A percentile compares a stretch with the other conserved stretches of the same genome.
These are phyloP conservation scores for Calameuta idolon DNA, from an alignment of 2,888 invertebrate genomes.

Conservation along the genomic window DNA sequence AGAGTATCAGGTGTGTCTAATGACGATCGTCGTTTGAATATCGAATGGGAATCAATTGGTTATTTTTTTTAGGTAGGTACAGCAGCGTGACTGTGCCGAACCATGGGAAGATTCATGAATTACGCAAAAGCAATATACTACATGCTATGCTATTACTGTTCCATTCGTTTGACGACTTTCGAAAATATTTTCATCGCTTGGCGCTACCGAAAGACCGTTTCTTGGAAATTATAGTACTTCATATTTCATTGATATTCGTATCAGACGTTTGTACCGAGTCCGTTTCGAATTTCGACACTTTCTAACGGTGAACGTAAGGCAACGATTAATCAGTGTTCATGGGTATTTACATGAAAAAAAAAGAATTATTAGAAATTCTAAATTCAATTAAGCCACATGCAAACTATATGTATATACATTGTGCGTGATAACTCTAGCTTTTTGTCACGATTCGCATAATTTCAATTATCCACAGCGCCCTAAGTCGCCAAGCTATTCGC, in stretches of 20 bases:
- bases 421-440: conserved; percentile 52
- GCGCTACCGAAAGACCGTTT: too few species aligned
- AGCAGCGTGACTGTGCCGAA: too few species aligned
- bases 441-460: conserved; percentile 55
- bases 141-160: too few species aligned
- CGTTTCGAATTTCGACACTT: too few species aligned
- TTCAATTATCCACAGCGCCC: conserved; percentile 57
- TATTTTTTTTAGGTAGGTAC: conserved; percentile 23
- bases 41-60: conserved; percentile 58
- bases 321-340: not conserved
- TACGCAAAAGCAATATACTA: too few species aligned
- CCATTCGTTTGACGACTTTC: too few species aligned
- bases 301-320: too few species aligned
- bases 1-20: conserved; percentile 43
- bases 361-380: conserved; percentile 42
- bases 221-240: too few species aligned
- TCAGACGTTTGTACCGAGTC: too few species aligned
- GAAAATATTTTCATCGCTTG: too few species aligned
- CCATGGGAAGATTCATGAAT: too few species aligned
- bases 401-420: conserved; percentile 47
- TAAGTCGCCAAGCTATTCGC: conserved; percentile 34
- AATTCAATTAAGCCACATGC: conserved; percentile 54
- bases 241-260: too few species aligned
- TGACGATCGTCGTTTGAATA: conserved; percentile 32
- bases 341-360: conserved; percentile 23